Conservation (phyloP, 2,113 vertebrate species). For the Tragelaphus scriptus region DNA sequence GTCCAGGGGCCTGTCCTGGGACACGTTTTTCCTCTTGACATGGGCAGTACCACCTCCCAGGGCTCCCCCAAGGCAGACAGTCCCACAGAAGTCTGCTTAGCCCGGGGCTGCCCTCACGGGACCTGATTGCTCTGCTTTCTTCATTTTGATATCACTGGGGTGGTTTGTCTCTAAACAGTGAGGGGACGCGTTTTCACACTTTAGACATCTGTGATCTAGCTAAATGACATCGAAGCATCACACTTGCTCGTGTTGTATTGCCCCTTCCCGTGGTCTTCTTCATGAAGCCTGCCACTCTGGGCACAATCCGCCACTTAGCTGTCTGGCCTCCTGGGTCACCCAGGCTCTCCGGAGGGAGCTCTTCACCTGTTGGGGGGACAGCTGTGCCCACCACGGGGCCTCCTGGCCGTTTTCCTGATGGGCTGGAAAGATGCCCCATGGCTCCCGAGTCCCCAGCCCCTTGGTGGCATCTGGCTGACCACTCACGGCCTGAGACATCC, state of each 20-base stretch:
- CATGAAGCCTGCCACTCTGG: rapidly evolving
- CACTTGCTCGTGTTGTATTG: not conserved
- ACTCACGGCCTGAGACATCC: rapidly evolving
- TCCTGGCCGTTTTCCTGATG: not conserved
- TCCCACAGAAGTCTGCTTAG: not conserved
- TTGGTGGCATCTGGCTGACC: rapidly evolving
- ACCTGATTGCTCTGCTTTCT: rapidly evolving
- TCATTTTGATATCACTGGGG: not conserved
- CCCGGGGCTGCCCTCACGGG: rapidly evolving
- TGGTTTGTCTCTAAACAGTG: not conserved
- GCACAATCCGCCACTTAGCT: not conserved
- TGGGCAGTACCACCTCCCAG: rapidly evolving
- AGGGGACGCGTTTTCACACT: rapidly evolving
- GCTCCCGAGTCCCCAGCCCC: not conserved
- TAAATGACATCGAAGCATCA: rapidly evolving
- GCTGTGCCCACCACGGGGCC: rapidly evolving
- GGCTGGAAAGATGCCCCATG: not conserved
- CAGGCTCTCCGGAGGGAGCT: no score
- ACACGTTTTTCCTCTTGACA: not conserved
- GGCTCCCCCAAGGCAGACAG: rapidly evolving
- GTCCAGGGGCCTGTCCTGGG: rapidly evolving
- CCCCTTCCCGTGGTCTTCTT: not conserved
- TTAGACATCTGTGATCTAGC: not conserved
- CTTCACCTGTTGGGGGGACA: rapidly evolving
- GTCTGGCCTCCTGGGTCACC: not conserved